These are phyloP conservation scores for Nemotelus nigrinus DNA, from an alignment of 2,888 invertebrate species.

Conservation along the genomic window DNA sequence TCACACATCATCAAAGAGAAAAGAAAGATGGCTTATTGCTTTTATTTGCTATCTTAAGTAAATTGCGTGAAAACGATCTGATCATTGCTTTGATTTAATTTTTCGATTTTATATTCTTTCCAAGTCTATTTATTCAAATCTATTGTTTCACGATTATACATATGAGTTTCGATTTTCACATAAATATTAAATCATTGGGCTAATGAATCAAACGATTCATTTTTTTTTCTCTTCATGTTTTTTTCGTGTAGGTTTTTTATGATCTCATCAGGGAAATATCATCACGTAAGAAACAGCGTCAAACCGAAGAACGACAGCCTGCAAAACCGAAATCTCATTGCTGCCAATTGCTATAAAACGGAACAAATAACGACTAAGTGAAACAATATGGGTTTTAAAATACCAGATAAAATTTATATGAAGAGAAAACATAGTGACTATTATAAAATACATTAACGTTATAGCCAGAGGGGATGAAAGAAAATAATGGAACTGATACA, in stretches of 20 bases:
- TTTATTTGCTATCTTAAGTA: constrained; percentile 44
- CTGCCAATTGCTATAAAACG: constrained; percentile 65
- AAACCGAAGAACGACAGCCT: constrained; percentile 64
- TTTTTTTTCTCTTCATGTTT: constrained; percentile 23
- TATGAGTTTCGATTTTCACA: no score
- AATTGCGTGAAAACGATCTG: neutral
- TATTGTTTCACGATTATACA: constrained; percentile 5
- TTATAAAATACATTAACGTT: constrained; percentile 5
- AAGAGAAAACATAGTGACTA: neutral
- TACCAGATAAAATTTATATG: constrained; percentile 12
- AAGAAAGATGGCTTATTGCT: constrained; percentile 42
- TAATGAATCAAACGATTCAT: neutral
- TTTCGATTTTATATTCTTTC: neutral
- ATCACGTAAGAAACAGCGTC: constrained; percentile 65
- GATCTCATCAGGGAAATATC: constrained; percentile 66
- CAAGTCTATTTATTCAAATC: neutral
- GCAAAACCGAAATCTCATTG: constrained; percentile 64
- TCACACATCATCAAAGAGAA: neutral
- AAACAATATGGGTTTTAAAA: constrained; percentile 9
- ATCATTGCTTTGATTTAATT: constrained; percentile 32
- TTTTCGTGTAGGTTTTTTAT: constrained; percentile 62
- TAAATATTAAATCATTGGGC: no score
- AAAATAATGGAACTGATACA: neutral
- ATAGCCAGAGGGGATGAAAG: neutral
- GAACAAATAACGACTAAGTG: constrained; percentile 32